Conservation (phyloP, 1,140 invertebrate species). For the Apis florea region DNA sequence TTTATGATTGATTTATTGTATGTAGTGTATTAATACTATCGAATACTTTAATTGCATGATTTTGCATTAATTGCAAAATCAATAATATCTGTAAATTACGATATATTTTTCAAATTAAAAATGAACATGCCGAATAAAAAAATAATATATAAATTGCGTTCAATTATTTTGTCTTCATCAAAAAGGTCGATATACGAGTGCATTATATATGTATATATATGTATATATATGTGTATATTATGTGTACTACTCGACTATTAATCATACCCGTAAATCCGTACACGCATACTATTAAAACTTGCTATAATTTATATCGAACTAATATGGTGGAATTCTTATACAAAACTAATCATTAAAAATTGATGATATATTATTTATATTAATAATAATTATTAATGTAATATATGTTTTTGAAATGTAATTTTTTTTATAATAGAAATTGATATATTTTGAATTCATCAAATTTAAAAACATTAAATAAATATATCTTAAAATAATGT, state of each 20-base stretch:
- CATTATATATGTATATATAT: too few relatives aligned
- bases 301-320: constrained; percentile 13
- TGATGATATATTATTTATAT: background rate
- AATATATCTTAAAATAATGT: background rate
- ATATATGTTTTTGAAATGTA: background rate
- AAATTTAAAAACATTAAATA: background rate
- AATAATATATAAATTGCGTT: constrained; percentile 12
- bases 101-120: background rate
- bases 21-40: too few relatives aligned
- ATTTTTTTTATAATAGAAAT: background rate
- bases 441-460: background rate
- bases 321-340: constrained; percentile 20
- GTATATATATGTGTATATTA: background rate
- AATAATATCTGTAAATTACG: background rate
- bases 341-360: background rate
- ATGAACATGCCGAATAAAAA: background rate
- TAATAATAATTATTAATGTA: background rate
- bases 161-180: constrained; percentile 30
- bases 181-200: constrained; percentile 30
- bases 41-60: background rate
- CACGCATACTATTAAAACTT: background rate
- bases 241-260: background rate
- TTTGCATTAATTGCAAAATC: too few relatives aligned
- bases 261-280: constrained; percentile 28
- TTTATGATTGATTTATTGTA: too few relatives aligned